phyloP scores from a whole-genome alignment of 2,113 vertebrate species.

The Sylvilagus bachmani region DNA sequence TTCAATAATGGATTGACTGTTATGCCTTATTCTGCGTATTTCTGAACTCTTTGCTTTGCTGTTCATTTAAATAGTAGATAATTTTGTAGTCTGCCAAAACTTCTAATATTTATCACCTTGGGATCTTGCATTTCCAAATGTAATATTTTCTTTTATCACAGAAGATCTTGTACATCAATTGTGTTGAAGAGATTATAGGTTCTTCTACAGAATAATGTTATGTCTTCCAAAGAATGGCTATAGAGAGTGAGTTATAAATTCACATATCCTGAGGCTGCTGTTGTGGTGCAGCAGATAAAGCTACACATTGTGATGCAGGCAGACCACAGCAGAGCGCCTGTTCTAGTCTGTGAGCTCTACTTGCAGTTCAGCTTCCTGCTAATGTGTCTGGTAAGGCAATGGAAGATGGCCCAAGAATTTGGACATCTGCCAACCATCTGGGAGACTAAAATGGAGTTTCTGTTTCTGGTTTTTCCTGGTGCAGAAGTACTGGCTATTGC shows the following conservation, averaged over 20 bases:
- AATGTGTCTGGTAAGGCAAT: too few species aligned
- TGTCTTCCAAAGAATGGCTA: neutral
- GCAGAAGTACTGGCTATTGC: too few species aligned
- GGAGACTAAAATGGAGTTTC: too few species aligned
- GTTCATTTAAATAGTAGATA: neutral
- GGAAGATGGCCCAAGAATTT: too few species aligned
- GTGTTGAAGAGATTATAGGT: neutral
- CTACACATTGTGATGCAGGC: too few species aligned
- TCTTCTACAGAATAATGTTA: neutral
- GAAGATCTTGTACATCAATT: neutral
- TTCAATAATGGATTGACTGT: neutral
- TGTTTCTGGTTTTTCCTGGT: too few species aligned
- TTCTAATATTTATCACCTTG: neutral
- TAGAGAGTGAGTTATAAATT: conserved; percentile 19
- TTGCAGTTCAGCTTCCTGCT: too few species aligned
- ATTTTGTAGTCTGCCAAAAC: neutral
- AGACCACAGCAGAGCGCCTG: too few species aligned
- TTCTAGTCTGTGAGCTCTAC: too few species aligned
- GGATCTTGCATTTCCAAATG: neutral
- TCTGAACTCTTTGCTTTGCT: neutral
- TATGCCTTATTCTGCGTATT: neutral
- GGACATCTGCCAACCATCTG: too few species aligned
- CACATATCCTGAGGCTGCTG: neutral
- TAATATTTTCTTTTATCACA: neutral
- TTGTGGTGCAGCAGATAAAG: too few species aligned